Evolutionary conservation across 1,140 invertebrate genomes (phyloP).

Genomic region (Pseudomyrmex gracilis): DNA sequence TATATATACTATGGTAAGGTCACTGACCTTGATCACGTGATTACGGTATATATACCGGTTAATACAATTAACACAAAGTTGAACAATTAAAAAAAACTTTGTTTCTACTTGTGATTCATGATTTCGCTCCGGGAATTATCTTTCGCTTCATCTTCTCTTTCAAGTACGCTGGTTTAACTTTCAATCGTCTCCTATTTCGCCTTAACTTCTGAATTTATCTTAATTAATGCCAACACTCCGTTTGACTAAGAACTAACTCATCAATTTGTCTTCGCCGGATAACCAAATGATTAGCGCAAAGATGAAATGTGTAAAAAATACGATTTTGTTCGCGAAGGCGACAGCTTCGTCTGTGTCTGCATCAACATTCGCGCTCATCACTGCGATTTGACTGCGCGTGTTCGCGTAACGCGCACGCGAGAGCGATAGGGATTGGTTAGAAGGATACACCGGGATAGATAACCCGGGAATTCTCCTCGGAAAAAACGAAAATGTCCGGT

Average conservation of each 20-base stretch:
- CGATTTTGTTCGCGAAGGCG: background rate
- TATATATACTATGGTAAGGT: no score
- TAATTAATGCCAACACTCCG: conserved; percentile 36
- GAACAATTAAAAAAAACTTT: conserved; percentile 53
- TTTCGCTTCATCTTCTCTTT: conserved; percentile 55
- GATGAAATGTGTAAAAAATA: background rate
- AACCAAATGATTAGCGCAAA: background rate
- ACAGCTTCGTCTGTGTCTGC: background rate
- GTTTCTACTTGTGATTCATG: conserved; percentile 50
- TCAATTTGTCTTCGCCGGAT: background rate
- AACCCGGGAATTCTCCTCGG: conserved; percentile 2
- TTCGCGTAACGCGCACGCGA: conserved; percentile 9
- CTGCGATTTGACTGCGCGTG: background rate
- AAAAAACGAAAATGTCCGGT: conserved; percentile 9
- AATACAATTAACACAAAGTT: conserved; percentile 43
- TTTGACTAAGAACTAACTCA: background rate
- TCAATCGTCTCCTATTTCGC: background rate
- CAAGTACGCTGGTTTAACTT: conserved; percentile 32
- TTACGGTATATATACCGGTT: no score
- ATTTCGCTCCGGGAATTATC: conserved; percentile 36
- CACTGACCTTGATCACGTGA: no score
- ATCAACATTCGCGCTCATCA: background rate
- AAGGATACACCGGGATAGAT: background rate
- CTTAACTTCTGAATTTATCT: conserved; percentile 29
- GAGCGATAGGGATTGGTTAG: background rate